Evolutionary conservation across 2,113 vertebrate species (phyloP).

Genomic region (Tyrannus savana): DNA sequence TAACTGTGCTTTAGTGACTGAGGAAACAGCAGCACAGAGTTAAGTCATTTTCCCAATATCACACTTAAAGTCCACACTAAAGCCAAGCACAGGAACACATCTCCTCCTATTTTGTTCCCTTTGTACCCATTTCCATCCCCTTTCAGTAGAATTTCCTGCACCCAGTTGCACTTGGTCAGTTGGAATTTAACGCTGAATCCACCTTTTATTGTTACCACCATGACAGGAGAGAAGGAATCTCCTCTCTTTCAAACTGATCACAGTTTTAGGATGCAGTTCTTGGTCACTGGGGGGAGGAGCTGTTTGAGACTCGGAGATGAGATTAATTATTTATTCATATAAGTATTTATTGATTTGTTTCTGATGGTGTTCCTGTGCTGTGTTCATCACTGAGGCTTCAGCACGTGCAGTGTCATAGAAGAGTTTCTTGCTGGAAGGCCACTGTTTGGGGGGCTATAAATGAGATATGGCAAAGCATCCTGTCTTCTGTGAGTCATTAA

Average conservation of each 20-base stretch:
- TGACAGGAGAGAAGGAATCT: neutral
- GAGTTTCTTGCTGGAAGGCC: neutral
- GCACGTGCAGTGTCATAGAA: accelerated
- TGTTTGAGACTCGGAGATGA: neutral
- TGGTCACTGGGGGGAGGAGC: neutral
- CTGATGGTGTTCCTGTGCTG: neutral
- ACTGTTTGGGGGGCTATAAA: neutral
- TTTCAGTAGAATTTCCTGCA: neutral
- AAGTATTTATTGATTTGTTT: neutral
- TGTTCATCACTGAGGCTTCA: neutral
- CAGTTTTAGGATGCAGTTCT: neutral
- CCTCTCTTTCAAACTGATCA: neutral
- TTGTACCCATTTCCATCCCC: neutral
- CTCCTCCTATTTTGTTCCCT: neutral
- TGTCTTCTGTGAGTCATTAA: neutral
- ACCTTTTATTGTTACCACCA: neutral
- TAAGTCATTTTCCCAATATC: neutral
- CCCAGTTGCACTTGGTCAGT: neutral
- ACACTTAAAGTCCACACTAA: neutral
- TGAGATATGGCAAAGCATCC: neutral
- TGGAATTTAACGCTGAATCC: neutral
- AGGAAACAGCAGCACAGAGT: neutral
- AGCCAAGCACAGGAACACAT: neutral
- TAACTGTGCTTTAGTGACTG: neutral
- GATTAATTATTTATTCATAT: neutral